These are phyloP conservation scores for Ametastegia equiseti DNA, from an alignment of 2,888 invertebrate genomes.

Conservation along the genomic window DNA sequence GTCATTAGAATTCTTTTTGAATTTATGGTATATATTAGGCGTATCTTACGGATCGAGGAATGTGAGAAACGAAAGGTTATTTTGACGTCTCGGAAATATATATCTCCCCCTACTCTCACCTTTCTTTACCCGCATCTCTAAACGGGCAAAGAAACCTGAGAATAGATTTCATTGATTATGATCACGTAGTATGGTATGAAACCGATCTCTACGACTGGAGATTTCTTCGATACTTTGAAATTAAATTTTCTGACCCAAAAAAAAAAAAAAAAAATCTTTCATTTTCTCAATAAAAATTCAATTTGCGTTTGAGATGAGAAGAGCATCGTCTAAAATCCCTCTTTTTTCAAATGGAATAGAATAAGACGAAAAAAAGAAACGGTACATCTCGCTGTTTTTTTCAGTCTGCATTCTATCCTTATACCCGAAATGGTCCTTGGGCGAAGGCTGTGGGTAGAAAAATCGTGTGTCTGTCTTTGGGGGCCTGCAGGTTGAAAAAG, in stretches of 20 bases:
- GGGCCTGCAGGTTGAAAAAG: constrained; percentile 56
- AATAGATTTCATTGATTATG: constrained; percentile 26
- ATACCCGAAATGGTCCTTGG: not conserved
- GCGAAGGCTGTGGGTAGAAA: constrained; percentile 16
- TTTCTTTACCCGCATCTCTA: not conserved
- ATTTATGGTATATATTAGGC: not conserved
- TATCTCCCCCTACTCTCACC: no score
- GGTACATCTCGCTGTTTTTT: not conserved
- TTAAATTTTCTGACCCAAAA: not conserved
- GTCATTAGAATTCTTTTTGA: not conserved
- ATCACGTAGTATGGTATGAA: not conserved
- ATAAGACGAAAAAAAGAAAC: no score
- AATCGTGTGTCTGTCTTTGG: constrained; percentile 18
- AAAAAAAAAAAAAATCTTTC: no score
- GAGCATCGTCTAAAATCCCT: not conserved
- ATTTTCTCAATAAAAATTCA: not conserved
- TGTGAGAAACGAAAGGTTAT: not conserved
- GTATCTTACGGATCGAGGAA: not conserved
- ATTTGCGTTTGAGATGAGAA: not conserved
- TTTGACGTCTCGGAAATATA: not conserved
- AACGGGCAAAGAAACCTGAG: not conserved
- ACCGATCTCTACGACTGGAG: not conserved
- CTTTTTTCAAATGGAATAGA: no score
- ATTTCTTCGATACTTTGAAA: not conserved
- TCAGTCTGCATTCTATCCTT: not conserved